These are phyloP conservation scores for Alcedo atthis DNA, from an alignment of 2,797 vertebrate species.

Conservation along the genomic window DNA sequence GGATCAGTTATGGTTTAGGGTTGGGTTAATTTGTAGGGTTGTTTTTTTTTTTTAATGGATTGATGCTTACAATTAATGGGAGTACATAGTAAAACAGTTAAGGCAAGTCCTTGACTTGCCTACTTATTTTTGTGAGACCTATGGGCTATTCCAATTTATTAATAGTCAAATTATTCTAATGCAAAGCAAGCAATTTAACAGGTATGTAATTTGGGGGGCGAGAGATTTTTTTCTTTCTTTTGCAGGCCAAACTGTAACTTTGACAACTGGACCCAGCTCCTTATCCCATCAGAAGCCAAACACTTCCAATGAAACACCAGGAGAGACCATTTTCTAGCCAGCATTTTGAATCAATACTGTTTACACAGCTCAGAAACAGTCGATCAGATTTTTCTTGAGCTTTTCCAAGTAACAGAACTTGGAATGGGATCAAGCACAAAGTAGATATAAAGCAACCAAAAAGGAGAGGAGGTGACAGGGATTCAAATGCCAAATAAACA, in stretches of 20 bases:
- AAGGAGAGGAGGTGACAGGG: neutral
- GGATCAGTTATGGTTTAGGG: neutral
- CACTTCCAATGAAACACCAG: neutral
- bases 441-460: neutral
- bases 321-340: neutral
- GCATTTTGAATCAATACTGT: neutral
- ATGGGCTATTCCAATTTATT: neutral
- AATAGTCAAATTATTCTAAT: constrained; percentile 9
- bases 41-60: neutral
- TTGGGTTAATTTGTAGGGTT: neutral
- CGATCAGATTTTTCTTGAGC: neutral
- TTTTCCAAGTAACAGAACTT: neutral
- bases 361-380: neutral
- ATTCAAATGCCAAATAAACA: neutral
- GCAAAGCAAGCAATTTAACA: constrained; percentile 2
- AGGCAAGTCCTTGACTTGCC: neutral
- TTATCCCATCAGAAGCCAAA: neutral
- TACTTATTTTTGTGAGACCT: neutral
- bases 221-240: neutral
- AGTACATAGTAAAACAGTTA: neutral
- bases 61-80: neutral
- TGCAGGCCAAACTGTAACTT: neutral
- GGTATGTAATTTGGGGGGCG: neutral
- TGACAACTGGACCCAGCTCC: neutral
- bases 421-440: neutral